These are phyloP conservation scores for Pterophyllum scalare DNA, from an alignment of 2,113 vertebrate genomes.

Conservation along the genomic window DNA sequence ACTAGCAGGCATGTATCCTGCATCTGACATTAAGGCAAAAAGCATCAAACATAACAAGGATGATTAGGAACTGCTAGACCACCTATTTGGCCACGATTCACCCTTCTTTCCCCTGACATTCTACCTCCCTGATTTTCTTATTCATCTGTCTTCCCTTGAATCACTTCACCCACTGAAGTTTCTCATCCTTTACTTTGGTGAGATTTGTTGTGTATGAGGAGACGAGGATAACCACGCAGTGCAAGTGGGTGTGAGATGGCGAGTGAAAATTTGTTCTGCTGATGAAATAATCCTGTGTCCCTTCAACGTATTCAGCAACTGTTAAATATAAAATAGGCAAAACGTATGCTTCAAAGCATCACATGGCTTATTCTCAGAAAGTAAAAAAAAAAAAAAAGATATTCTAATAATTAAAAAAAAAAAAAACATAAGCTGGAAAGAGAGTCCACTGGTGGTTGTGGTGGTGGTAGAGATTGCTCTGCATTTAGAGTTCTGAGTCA, in stretches of 20 bases:
- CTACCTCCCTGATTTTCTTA: slow-evolving; percentile 63
- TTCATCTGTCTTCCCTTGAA: slow-evolving; percentile 37
- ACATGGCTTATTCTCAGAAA: slow-evolving; percentile 83
- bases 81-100: slow-evolving; percentile 53
- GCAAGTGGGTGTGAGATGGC: slow-evolving; percentile 62
- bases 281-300: slow-evolving; percentile 62
- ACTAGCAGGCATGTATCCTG: slow-evolving; percentile 77
- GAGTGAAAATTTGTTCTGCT: slow-evolving; percentile 60
- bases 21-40: slow-evolving; percentile 83
- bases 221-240: slow-evolving; percentile 59
- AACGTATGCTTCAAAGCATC: slow-evolving; percentile 79
- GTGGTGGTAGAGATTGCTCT: slow-evolving; percentile 73
- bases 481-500: slow-evolving; percentile 75
- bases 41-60: slow-evolving; percentile 78
- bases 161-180: slow-evolving; percentile 36
- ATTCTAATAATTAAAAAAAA: slow-evolving; percentile 66
- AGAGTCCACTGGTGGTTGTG: slow-evolving; percentile 67
- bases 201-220: slow-evolving; percentile 67
- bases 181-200: slow-evolving; percentile 78
- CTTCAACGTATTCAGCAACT: slow-evolving; percentile 65
- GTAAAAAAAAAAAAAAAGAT: slow-evolving; percentile 71
- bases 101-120: slow-evolving; percentile 57
- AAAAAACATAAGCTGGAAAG: slow-evolving; percentile 58
- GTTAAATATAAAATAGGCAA: slow-evolving; percentile 80
- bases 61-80: slow-evolving; percentile 67